phyloP scores from a whole-genome alignment of 2,797 vertebrate genomes.

The Sitta carolinensis region DNA sequence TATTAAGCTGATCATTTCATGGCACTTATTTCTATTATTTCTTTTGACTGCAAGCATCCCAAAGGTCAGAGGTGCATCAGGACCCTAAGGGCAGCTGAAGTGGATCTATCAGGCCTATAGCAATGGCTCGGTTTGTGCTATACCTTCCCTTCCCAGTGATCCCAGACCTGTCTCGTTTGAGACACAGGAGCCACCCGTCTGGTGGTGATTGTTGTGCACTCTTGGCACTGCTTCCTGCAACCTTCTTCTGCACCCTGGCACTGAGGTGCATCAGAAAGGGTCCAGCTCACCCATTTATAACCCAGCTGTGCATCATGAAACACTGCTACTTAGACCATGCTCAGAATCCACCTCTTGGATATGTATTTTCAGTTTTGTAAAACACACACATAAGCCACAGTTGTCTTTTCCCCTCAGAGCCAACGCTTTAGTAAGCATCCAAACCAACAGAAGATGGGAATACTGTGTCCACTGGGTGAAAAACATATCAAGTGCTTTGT shows the following conservation, averaged over 20 bases:
- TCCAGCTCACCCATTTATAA: not conserved
- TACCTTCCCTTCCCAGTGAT: not conserved
- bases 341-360: not conserved
- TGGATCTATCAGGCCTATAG: not conserved
- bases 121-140: not conserved
- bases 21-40: not conserved
- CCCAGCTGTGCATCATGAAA: not conserved
- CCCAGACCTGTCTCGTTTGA: accelerated
- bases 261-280: not conserved
- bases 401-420: not conserved
- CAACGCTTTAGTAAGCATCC: not conserved
- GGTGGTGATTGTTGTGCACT: not conserved
- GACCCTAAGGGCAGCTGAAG: not conserved
- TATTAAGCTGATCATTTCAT: not conserved
- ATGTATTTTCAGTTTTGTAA: not conserved
- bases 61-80: not conserved
- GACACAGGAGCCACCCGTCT: accelerated
- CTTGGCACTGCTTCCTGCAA: accelerated
- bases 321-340: not conserved
- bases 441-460: not conserved
- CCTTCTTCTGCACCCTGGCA: not conserved
- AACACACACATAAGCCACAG: not conserved
- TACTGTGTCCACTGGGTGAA: not conserved
- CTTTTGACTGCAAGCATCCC: not conserved
- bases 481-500: not conserved